Evolutionary conservation across 2,888 invertebrate species (phyloP).

Genomic region (Drosophila testacea): DNA sequence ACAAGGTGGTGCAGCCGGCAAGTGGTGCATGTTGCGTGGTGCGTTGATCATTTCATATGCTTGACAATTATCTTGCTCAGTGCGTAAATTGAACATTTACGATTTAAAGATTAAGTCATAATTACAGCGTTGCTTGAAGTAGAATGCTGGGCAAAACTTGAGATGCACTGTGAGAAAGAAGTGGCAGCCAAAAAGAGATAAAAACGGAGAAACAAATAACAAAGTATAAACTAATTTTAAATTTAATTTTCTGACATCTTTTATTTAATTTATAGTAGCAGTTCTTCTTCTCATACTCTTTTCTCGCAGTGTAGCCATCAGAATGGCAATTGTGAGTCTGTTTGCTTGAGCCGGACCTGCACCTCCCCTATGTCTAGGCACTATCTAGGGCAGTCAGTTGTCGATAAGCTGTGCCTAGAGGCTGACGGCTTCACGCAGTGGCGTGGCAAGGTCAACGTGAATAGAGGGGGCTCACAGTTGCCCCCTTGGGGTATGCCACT

Average conservation of each 20-base stretch:
- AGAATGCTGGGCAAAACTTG: neutral
- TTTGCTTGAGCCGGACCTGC: slow-evolving; percentile 52
- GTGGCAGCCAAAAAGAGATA: neutral
- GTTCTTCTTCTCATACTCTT: too few species aligned
- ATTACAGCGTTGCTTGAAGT: slow-evolving; percentile 38
- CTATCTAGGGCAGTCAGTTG: slow-evolving; percentile 67
- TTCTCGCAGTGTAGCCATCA: slow-evolving; percentile 29
- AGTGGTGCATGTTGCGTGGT: slow-evolving; percentile 6
- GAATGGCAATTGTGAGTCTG: slow-evolving; percentile 18
- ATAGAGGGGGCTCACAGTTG: slow-evolving; percentile 3
- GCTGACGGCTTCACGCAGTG: slow-evolving; percentile 31
- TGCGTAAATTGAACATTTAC: slow-evolving; percentile 57
- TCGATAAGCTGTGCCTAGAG: slow-evolving; percentile 42
- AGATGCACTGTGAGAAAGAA: slow-evolving; percentile 7
- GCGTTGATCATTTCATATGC: neutral
- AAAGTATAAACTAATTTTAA: too few species aligned
- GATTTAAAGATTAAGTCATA: slow-evolving; percentile 49
- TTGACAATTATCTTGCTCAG: slow-evolving; percentile 38
- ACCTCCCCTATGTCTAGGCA: slow-evolving; percentile 2
- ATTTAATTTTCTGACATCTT: too few species aligned
- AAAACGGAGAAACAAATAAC: too few species aligned
- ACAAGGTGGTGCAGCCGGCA: slow-evolving; percentile 13
- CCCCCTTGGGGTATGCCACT: slow-evolving; percentile 29
- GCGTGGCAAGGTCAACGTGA: slow-evolving; percentile 47
- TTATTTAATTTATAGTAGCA: too few species aligned